A percentile compares a stretch with the other conserved stretches of the same genome.
These are phyloP conservation scores for Poecilia velifera DNA, from an alignment of 2,797 vertebrate genomes.

Conservation along the genomic window DNA sequence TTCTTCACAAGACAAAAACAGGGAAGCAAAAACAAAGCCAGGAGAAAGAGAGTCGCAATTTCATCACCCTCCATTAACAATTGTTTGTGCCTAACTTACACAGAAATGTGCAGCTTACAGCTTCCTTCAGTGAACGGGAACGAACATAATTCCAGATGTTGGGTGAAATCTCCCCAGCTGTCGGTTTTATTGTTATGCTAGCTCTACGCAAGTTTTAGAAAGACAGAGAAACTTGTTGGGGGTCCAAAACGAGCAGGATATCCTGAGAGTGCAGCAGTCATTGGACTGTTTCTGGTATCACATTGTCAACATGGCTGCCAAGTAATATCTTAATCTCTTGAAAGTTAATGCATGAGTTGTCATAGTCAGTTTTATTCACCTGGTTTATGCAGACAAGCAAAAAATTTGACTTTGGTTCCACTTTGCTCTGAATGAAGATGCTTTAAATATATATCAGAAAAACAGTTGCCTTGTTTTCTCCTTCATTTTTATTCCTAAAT, in stretches of 20 bases:
- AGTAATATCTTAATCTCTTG: not conserved
- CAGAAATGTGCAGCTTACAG: slow-evolving; percentile 16
- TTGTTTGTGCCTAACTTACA: slow-evolving; percentile 20
- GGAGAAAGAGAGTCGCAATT: slow-evolving; percentile 46
- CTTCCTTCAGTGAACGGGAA: slow-evolving; percentile 1
- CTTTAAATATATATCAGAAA: not conserved
- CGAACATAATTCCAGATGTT: slow-evolving; percentile 6
- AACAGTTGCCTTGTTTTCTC: not conserved
- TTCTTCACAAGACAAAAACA: slow-evolving; percentile 56
- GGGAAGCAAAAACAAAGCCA: slow-evolving; percentile 39
- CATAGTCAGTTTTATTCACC: not conserved
- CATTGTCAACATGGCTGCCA: not conserved
- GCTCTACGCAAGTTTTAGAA: too few species aligned
- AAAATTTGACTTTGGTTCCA: not conserved
- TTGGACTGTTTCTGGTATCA: not conserved
- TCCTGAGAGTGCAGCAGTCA: not conserved
- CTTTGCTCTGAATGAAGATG: not conserved
- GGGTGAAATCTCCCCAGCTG: slow-evolving; percentile 20
- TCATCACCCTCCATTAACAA: slow-evolving; percentile 33
- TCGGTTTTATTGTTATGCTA: not conserved
- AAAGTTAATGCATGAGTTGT: not conserved
- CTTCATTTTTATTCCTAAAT: not conserved
- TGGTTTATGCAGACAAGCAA: not conserved
- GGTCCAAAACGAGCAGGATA: not conserved
- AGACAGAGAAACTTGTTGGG: not conserved